phyloP scores from a whole-genome alignment of 2,797 vertebrate species.

The Stomatorhinus walkeri region DNA sequence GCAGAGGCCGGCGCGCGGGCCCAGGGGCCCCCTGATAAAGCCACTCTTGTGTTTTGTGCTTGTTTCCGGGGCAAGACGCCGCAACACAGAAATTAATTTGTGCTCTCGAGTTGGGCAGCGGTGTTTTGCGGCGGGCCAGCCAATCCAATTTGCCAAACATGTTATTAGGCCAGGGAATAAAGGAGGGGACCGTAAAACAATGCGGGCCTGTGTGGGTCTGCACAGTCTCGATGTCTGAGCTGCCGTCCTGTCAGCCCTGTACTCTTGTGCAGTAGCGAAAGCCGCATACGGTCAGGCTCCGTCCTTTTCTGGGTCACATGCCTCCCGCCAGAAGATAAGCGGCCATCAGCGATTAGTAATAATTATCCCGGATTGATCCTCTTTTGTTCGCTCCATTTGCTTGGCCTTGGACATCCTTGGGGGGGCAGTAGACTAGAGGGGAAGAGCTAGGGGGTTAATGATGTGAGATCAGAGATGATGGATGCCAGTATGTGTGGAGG shows the following conservation, averaged over 20 bases:
- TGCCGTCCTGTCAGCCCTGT: not conserved
- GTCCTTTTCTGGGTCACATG: constrained; percentile 42
- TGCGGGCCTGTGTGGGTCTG: constrained; percentile 15
- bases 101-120: constrained; percentile 33
- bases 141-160: constrained; percentile 45
- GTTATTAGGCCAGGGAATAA: constrained; percentile 37
- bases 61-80: constrained; percentile 31
- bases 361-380: constrained; percentile 35
- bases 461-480: not conserved
- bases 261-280: not conserved
- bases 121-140: constrained; percentile 30
- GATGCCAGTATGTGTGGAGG: not conserved
- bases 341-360: constrained; percentile 39
- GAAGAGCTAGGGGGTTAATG: not conserved
- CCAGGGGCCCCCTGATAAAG: constrained; percentile 38
- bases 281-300: constrained; percentile 34
- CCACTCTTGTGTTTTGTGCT: constrained; percentile 22
- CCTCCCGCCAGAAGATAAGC: constrained; percentile 29
- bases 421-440: not conserved
- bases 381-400: constrained; percentile 26
- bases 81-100: constrained; percentile 43
- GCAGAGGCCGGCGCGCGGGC: constrained; percentile 31
- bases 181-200: constrained; percentile 32
- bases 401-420: constrained; percentile 31
- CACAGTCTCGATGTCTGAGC: constrained; percentile 4